Conservation (phyloP, 2,113 vertebrate genomes). For the Syngnathoides biaculeatus region DNA sequence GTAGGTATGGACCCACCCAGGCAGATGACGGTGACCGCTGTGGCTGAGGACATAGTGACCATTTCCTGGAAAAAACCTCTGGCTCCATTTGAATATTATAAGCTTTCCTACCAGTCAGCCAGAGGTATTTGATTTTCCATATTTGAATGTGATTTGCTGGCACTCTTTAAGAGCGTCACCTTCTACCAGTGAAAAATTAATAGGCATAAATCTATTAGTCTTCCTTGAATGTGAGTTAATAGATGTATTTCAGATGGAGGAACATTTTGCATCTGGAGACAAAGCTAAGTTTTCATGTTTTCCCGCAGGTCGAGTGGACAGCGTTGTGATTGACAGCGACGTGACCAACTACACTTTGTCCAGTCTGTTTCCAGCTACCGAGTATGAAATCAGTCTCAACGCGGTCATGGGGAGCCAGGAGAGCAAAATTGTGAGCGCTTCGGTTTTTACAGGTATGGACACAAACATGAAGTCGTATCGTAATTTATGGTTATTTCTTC, state of each 20-base stretch:
- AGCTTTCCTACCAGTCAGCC: slow-evolving; percentile 82
- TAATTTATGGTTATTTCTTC: neutral
- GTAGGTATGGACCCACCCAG: slow-evolving; percentile 87
- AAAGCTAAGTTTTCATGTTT: slow-evolving; percentile 6
- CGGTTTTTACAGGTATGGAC: slow-evolving; percentile 81
- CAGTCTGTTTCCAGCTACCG: slow-evolving; percentile 84
- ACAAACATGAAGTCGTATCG: neutral
- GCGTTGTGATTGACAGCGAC: slow-evolving; percentile 79
- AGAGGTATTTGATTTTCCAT: slow-evolving; percentile 73
- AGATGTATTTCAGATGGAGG: neutral
- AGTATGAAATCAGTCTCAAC: slow-evolving; percentile 85
- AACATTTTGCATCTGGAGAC: neutral
- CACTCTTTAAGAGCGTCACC: slow-evolving; percentile 18
- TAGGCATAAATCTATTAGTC: neutral
- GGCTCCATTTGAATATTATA: slow-evolving; percentile 87
- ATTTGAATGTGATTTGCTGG: neutral
- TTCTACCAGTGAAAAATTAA: slow-evolving; percentile 45
- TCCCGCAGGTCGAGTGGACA: slow-evolving; percentile 83
- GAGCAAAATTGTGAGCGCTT: slow-evolving; percentile 80
- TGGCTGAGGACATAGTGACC: slow-evolving; percentile 82
- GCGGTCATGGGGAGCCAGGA: slow-evolving; percentile 84
- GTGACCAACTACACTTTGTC: slow-evolving; percentile 80
- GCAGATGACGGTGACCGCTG: slow-evolving; percentile 80
- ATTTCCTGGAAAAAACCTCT: slow-evolving; percentile 85
- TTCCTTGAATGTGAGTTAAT: neutral